phyloP scores from a whole-genome alignment of 1,140 invertebrate species.

The Drosophila lowei region DNA sequence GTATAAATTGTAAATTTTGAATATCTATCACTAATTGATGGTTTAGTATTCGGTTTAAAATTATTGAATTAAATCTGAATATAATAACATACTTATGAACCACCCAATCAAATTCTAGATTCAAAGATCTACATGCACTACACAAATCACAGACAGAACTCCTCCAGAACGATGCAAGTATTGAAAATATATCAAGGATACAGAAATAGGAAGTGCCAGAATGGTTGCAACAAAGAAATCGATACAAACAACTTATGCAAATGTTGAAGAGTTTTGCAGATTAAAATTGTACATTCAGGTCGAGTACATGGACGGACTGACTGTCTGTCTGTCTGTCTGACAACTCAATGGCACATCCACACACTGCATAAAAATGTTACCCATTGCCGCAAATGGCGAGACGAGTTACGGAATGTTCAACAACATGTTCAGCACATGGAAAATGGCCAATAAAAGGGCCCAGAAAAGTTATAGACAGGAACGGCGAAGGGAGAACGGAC shows the following conservation, averaged over 20 bases:
- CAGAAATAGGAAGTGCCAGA: constrained; percentile 9
- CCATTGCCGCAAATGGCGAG: constrained; percentile 41
- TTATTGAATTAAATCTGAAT: too few species aligned
- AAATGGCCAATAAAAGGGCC: constrained; percentile 45
- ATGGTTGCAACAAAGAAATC: constrained; percentile 39
- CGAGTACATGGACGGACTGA: constrained; percentile 46
- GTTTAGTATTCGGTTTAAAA: background rate
- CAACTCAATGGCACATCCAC: constrained; percentile 48
- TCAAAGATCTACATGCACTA: constrained; percentile 19
- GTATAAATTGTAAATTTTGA: constrained; percentile 73
- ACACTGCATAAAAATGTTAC: constrained; percentile 35
- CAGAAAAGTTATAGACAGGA: constrained; percentile 18
- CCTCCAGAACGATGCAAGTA: constrained; percentile 25
- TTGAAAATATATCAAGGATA: constrained; percentile 27
- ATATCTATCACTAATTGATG: constrained; percentile 48
- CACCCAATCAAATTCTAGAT: background rate
- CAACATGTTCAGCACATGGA: constrained; percentile 50
- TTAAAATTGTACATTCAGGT: constrained; percentile 78
- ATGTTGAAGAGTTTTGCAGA: constrained; percentile 74
- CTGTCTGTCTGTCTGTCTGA: constrained; percentile 30
- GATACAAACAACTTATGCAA: constrained; percentile 65
- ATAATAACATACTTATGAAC: background rate
- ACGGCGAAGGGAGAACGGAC: background rate
- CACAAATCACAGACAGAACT: constrained; percentile 35
- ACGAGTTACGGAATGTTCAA: constrained; percentile 59